phyloP scores from a whole-genome alignment of 1,140 invertebrate species.

The Teleogryllus occipitalis region DNA sequence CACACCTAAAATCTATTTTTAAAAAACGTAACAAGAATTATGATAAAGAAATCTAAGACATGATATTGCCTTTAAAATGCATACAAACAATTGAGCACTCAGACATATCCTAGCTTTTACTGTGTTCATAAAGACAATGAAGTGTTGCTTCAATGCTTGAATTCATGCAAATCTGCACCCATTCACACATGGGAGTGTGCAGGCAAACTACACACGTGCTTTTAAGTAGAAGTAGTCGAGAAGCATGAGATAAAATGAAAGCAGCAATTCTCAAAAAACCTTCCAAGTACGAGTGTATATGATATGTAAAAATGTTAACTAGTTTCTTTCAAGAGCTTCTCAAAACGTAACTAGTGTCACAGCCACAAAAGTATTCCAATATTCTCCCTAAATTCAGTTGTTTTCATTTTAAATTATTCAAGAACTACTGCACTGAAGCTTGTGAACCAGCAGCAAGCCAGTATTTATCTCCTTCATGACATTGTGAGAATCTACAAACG shows the following conservation, averaged over 20 bases:
- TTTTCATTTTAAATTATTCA: too few species aligned
- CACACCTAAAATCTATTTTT: too few species aligned
- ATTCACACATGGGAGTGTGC: neutral
- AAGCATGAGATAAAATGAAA: neutral
- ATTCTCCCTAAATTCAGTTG: neutral
- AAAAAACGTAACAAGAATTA: too few species aligned
- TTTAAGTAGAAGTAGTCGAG: neutral
- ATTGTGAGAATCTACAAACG: neutral
- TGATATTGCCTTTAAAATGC: too few species aligned
- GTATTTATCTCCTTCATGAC: neutral
- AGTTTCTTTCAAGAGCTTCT: neutral
- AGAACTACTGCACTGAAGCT: too few species aligned
- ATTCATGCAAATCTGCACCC: too few species aligned
- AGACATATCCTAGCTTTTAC: too few species aligned
- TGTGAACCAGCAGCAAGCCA: neutral
- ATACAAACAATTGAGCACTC: too few species aligned
- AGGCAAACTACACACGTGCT: neutral
- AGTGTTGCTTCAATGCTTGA: too few species aligned
- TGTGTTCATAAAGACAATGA: too few species aligned
- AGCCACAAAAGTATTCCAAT: neutral
- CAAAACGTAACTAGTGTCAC: neutral
- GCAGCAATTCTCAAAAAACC: neutral
- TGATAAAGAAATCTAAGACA: too few species aligned
- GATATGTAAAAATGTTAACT: neutral
- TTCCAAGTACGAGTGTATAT: neutral